A percentile compares a stretch with the other conserved stretches of the same genome.
phyloP scores from a whole-genome alignment of 2,113 vertebrate genomes.

The Hippolais icterina region DNA sequence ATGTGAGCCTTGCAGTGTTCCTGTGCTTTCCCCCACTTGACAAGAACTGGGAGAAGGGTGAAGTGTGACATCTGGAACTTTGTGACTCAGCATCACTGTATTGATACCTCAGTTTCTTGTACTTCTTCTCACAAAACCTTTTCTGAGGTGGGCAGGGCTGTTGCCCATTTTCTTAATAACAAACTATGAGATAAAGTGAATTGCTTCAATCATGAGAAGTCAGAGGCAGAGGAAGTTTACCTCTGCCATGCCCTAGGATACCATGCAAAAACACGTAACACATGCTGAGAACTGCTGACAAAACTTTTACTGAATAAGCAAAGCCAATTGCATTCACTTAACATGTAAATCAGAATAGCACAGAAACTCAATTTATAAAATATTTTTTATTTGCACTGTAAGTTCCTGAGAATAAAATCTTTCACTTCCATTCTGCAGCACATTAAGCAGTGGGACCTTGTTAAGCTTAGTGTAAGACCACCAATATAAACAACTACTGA shows the following conservation, averaged over 20 bases:
- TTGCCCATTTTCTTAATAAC: not conserved
- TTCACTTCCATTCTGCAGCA: not conserved
- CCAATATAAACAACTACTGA: not conserved
- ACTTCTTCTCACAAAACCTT: not conserved
- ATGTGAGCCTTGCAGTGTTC: not conserved
- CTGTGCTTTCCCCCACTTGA: not conserved
- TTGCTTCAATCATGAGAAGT: not conserved
- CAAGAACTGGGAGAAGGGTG: not conserved
- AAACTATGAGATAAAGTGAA: not conserved
- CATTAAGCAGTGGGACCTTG: not conserved
- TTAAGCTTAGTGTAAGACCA: not conserved
- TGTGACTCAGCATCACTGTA: not conserved
- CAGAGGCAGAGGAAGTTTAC: not conserved
- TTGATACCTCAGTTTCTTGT: not conserved
- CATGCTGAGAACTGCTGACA: accelerated
- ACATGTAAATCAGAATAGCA: not conserved
- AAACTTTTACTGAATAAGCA: not conserved
- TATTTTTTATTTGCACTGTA: not conserved
- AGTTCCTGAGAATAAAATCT: not conserved
- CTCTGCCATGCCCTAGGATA: not conserved
- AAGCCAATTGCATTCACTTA: not conserved
- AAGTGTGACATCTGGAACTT: not conserved
- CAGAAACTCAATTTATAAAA: not conserved
- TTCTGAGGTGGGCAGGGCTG: not conserved
- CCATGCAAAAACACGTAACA: not conserved